Percentiles rank a stretch among this genome's conserved stretches.
Evolutionary conservation across 2,888 invertebrate genomes (phyloP).

Genomic region (Stenurella melanura): DNA sequence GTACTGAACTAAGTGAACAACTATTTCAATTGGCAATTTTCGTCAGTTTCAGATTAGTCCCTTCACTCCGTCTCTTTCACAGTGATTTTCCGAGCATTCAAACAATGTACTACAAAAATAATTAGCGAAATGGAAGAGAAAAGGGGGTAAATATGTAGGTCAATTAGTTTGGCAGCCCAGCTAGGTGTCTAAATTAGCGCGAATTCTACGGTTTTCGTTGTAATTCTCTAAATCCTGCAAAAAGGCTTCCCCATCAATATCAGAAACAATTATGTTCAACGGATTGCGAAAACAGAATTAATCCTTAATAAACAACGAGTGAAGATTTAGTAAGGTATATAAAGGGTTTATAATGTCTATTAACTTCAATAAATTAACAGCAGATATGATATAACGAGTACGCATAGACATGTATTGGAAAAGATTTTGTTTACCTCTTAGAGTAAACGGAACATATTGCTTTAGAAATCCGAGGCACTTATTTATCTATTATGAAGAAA

Average conservation of each 20-base stretch:
- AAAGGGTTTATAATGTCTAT: background rate
- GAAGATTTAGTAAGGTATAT: conserved; percentile 8
- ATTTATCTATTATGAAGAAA: no score
- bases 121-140: conserved; percentile 30
- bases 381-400: background rate
- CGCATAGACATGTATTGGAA: no score
- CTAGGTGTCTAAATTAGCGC: conserved; percentile 26
- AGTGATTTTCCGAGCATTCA: conserved; percentile 2
- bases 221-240: conserved; percentile 11
- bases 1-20: conserved; percentile 24
- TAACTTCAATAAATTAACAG: background rate
- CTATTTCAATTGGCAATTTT: conserved; percentile 27
- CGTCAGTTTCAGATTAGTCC: conserved; percentile 24
- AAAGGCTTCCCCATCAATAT: conserved; percentile 15
- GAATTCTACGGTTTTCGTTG: conserved; percentile 12
- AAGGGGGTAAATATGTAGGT: conserved; percentile 26
- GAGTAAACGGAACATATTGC: no score
- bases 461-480: no score
- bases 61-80: conserved; percentile 17
- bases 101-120: conserved; percentile 27
- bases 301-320: conserved; percentile 15
- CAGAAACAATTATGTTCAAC: conserved; percentile 21
- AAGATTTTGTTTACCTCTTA: no score
- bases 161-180: conserved; percentile 23
- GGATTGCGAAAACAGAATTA: conserved; percentile 10